A percentile compares a stretch with the other conserved stretches of the same genome.
Conservation (phyloP, 2,797 vertebrate genomes). For the Knipowitschia caucasica region DNA sequence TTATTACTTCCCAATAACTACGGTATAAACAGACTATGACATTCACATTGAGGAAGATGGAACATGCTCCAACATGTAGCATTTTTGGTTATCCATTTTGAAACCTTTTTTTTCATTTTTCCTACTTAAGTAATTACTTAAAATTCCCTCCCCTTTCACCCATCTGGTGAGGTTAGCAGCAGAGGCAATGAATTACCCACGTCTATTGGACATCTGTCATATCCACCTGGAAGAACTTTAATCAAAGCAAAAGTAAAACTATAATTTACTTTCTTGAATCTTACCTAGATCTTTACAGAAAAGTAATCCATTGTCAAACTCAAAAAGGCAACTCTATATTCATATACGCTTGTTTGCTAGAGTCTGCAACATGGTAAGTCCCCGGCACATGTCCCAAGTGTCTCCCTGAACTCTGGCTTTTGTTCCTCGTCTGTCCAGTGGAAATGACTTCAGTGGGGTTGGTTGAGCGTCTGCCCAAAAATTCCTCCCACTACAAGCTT, state of each 20-base stretch:
- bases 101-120: slow-evolving; percentile 32
- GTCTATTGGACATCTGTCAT: slow-evolving; percentile 61
- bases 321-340: slow-evolving; percentile 19
- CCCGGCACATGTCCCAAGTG: slow-evolving; percentile 61
- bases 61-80: slow-evolving; percentile 50
- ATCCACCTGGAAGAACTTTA: slow-evolving; percentile 53
- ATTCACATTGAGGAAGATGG: slow-evolving; percentile 10
- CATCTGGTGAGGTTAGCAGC: slow-evolving; percentile 64
- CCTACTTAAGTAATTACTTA: slow-evolving; percentile 15
- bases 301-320: slow-evolving; percentile 42
- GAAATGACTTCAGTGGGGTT: slow-evolving; percentile 74
- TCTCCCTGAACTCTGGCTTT: slow-evolving; percentile 73
- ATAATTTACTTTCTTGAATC: slow-evolving; percentile 37
- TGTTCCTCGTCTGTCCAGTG: slow-evolving; percentile 74
- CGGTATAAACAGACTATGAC: neutral
- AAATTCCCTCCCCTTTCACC: slow-evolving; percentile 42
- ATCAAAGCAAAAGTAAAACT: slow-evolving; percentile 16
- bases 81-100: slow-evolving; percentile 25
- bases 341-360: slow-evolving; percentile 31
- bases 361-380: slow-evolving; percentile 46
- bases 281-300: slow-evolving; percentile 52
- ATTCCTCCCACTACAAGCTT: slow-evolving; percentile 70
- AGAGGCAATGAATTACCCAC: slow-evolving; percentile 55
- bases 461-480: slow-evolving; percentile 64
- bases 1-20: neutral